These are phyloP conservation scores for Stictonetta naevosa DNA, from an alignment of 2,113 vertebrate genomes.

Conservation along the genomic window DNA sequence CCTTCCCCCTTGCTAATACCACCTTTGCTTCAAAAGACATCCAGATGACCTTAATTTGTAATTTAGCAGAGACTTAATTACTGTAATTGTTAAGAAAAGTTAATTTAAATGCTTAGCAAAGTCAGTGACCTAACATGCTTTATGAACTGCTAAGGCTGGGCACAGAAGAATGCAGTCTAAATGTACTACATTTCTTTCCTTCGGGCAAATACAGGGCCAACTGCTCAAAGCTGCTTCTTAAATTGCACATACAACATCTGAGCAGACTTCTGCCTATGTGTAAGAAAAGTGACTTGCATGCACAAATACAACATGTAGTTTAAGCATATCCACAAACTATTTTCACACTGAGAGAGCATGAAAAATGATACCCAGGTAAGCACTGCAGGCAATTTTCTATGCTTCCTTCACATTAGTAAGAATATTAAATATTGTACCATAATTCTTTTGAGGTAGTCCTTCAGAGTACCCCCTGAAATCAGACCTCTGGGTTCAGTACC, in stretches of 20 bases:
- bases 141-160: conserved; percentile 15
- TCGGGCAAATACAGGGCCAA: conserved; percentile 14
- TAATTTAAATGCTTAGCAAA: conserved; percentile 55
- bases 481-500: not conserved
- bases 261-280: conserved; percentile 9
- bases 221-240: conserved; percentile 47
- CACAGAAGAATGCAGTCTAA: conserved; percentile 27
- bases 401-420: not conserved
- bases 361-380: not conserved
- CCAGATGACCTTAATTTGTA: conserved; percentile 66
- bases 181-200: conserved; percentile 42
- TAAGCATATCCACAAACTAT: not conserved
- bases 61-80: conserved; percentile 54
- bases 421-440: not conserved
- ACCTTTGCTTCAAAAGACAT: conserved; percentile 22
- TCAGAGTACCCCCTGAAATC: not conserved
- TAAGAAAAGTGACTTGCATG: conserved; percentile 29
- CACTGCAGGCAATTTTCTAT: not conserved
- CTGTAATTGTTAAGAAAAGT: conserved; percentile 54
- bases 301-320: conserved; percentile 13
- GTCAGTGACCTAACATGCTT: conserved; percentile 35
- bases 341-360: not conserved
- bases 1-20: not conserved
- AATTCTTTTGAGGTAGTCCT: not conserved
- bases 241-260: conserved; percentile 33